phyloP scores from a whole-genome alignment of 1,140 invertebrate genomes.

The Riptortus pedestris region DNA sequence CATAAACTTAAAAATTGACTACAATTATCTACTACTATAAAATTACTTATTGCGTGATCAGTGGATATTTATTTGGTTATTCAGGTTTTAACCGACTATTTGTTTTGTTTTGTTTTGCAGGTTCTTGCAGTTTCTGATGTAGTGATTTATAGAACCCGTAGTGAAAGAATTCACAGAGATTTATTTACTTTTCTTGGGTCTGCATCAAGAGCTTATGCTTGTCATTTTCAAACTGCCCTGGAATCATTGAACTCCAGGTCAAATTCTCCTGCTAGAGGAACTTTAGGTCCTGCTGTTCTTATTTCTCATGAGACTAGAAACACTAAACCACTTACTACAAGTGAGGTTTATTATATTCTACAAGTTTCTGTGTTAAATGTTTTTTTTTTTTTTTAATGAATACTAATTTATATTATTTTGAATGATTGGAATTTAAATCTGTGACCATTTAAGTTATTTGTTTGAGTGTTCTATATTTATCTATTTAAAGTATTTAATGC shows the following conservation, averaged over 20 bases:
- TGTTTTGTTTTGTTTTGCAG: conserved; percentile 34
- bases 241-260: conserved; percentile 40
- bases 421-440: too few species aligned
- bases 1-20: too few species aligned
- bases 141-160: conserved; percentile 66
- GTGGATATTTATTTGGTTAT: too few species aligned
- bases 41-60: too few species aligned
- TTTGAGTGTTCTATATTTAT: too few species aligned
- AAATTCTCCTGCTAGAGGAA: conserved; percentile 42
- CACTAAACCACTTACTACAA: conserved; percentile 39
- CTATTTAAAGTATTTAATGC: too few species aligned
- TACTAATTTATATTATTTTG: neutral
- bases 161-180: conserved; percentile 66
- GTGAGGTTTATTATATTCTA: neutral
- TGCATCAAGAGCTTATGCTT: conserved; percentile 62
- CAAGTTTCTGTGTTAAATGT: neutral
- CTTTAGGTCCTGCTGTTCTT: conserved; percentile 61
- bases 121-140: conserved; percentile 70
- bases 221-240: conserved; percentile 59
- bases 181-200: conserved; percentile 69
- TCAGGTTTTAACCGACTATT: too few species aligned
- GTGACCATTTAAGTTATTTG: too few species aligned
- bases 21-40: too few species aligned
- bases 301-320: conserved; percentile 74
- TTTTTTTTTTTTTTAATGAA: too few species aligned